Evolutionary conservation across 2,797 vertebrate species (phyloP).

Genomic region (Lithobates pipiens): DNA sequence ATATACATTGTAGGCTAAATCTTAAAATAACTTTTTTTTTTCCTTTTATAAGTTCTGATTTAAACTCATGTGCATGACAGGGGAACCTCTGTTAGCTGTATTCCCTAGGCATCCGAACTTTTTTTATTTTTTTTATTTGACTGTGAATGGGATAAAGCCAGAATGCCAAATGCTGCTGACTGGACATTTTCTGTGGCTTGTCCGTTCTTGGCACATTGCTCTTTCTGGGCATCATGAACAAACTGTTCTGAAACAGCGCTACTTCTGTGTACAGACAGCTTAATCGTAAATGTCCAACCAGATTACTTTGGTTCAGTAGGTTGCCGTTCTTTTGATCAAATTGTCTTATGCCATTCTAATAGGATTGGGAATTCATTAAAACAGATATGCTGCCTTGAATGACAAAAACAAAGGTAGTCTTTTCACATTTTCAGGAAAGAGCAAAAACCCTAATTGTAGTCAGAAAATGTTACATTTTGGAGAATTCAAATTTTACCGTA

Average conservation of each 20-base stretch:
- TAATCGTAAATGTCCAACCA: neutral
- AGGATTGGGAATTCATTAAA: too few relatives aligned
- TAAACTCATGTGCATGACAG: neutral
- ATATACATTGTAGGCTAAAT: neutral
- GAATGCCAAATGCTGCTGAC: neutral
- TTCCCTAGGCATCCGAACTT: neutral
- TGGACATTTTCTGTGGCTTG: neutral
- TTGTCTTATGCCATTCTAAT: neutral
- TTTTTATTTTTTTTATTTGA: neutral
- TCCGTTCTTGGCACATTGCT: neutral
- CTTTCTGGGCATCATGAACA: neutral
- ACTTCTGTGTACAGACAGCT: neutral
- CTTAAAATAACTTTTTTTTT: neutral
- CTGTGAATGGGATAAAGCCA: neutral
- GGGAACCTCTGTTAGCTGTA: neutral
- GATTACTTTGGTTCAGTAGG: neutral
- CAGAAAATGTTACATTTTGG: too few relatives aligned
- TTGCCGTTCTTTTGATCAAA: neutral
- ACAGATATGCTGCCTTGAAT: too few relatives aligned
- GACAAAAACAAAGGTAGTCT: too few relatives aligned
- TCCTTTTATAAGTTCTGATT: neutral
- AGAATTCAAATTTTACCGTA: too few relatives aligned
- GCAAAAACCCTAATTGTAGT: too few relatives aligned
- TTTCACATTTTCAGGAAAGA: too few relatives aligned
- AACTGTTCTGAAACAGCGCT: neutral